Evolutionary conservation across 2,113 vertebrate species (phyloP).

Genomic region (Leptosomus discolor): DNA sequence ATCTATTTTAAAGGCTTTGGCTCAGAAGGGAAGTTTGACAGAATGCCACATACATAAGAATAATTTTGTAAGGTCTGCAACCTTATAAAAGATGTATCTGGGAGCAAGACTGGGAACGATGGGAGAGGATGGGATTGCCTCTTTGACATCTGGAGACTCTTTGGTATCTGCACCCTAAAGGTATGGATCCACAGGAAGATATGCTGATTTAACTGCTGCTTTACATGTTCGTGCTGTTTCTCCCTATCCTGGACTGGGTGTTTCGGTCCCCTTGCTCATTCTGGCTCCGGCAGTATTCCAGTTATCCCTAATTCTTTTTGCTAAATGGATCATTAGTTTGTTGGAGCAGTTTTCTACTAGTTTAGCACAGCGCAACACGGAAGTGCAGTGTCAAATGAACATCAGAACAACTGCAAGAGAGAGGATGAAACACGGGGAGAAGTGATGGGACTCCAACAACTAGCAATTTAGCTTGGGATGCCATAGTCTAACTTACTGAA

Average conservation of each 20-base stretch:
- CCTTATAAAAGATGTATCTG: not conserved
- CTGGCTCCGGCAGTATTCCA: not conserved
- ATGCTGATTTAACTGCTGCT: not conserved
- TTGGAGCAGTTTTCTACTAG: not conserved
- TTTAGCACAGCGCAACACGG: not conserved
- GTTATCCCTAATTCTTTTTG: not conserved
- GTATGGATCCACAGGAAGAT: not conserved
- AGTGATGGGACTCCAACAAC: not conserved
- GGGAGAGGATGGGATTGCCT: not conserved
- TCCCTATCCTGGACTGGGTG: accelerated
- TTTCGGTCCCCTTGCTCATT: not conserved
- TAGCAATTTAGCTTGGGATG: not conserved
- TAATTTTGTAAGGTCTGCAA: not conserved
- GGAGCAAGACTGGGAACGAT: not conserved
- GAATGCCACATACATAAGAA: not conserved
- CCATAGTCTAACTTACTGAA: not conserved
- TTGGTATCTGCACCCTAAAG: not conserved
- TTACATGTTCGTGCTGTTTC: not conserved
- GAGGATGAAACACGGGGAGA: not conserved
- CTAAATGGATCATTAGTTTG: not conserved
- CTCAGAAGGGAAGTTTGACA: not conserved
- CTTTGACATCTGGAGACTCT: not conserved
- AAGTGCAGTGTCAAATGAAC: not conserved
- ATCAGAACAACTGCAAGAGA: not conserved
- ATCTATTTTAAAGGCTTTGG: not conserved